Evolutionary conservation across 53 echinoderm and acorn worm genomes (phyloP).

Genomic region (Patiria pectinifera): DNA sequence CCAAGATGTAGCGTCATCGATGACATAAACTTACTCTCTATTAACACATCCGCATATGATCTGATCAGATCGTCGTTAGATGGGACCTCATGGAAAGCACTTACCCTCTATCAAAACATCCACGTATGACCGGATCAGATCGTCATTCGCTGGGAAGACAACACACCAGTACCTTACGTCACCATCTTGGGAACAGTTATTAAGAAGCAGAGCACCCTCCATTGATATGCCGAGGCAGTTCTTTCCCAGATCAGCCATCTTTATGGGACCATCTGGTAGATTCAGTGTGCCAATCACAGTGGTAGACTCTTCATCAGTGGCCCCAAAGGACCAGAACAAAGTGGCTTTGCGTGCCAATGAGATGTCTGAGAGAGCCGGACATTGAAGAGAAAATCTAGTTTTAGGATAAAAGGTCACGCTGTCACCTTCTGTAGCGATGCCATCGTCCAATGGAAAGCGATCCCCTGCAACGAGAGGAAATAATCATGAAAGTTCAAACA

Average conservation of each 20-base stretch:
- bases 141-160: not conserved
- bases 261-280: not conserved
- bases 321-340: slow-evolving; percentile 27
- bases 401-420: too few relatives aligned
- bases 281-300: not conserved
- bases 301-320: not conserved
- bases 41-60: not conserved
- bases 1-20: not conserved
- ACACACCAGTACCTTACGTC: slow-evolving; percentile 46
- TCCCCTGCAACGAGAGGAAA: not conserved
- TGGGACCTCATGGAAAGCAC: too few relatives aligned
- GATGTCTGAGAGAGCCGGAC: not conserved
- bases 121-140: too few relatives aligned
- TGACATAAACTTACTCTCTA: not conserved
- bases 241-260: not conserved
- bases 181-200: not conserved
- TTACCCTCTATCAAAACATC: too few relatives aligned
- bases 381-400: too few relatives aligned
- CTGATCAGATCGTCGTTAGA: not conserved
- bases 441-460: too few relatives aligned
- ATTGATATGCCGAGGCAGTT: not conserved
- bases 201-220: too few relatives aligned
- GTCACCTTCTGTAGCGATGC: too few relatives aligned
- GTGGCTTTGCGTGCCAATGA: not conserved
- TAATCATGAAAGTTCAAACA: too few relatives aligned